Evolutionary conservation across 1,140 invertebrate species (phyloP).

Genomic region (Triops cancriformis): DNA sequence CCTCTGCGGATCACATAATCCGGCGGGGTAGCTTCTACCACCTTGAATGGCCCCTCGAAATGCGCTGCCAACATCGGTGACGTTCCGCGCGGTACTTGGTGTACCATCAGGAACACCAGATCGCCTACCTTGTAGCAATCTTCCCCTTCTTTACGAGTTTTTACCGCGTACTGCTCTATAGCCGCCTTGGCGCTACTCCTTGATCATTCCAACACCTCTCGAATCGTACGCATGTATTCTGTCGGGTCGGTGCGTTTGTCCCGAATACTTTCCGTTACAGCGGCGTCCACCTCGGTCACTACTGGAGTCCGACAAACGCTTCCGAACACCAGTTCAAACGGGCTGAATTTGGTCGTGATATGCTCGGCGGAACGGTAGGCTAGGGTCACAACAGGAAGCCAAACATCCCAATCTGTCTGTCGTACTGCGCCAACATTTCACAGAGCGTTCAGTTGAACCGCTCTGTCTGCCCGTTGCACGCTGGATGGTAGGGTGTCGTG

Average conservation of each 20-base stretch:
- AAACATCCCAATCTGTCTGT: conserved; percentile 12
- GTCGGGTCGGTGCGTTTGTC: background rate
- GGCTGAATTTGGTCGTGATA: conserved; percentile 6
- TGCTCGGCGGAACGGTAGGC: background rate
- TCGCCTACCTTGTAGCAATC: background rate
- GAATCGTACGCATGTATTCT: background rate
- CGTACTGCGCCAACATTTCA: conserved; percentile 29
- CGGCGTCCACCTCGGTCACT: background rate
- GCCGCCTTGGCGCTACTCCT: background rate
- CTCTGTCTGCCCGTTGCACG: conserved; percentile 31
- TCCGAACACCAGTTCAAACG: conserved; percentile 23
- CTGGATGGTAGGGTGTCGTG: conserved; percentile 30
- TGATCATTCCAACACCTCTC: background rate
- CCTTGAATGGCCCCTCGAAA: background rate
- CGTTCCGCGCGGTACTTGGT: background rate
- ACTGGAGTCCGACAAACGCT: background rate
- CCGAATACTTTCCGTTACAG: background rate
- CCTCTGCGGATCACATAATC: background rate
- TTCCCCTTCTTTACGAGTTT: background rate
- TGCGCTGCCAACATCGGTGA: background rate
- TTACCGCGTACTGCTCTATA: background rate
- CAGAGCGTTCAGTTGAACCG: conserved; percentile 34
- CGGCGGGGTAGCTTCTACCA: background rate
- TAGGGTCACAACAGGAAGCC: background rate
- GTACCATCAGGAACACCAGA: background rate